phyloP scores from a whole-genome alignment of 2,888 invertebrate species.

The Caenorhabditis angaria region DNA sequence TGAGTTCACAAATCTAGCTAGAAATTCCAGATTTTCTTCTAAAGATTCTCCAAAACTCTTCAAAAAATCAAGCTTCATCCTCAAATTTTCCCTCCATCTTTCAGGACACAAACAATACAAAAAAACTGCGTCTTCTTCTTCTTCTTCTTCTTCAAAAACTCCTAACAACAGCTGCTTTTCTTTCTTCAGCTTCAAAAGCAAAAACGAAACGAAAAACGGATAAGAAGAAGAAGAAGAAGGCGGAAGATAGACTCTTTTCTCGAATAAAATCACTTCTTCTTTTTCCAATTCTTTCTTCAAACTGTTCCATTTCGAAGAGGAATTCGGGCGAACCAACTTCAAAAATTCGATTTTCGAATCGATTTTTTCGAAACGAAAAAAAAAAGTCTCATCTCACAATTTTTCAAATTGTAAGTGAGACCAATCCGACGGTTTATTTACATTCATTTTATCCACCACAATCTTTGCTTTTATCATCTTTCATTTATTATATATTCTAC shows the following conservation, averaged over 20 bases:
- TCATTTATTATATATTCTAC: too few species aligned
- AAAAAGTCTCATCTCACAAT: neutral
- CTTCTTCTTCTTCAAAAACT: too few species aligned
- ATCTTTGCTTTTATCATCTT: slow-evolving; percentile 2
- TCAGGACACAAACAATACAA: neutral
- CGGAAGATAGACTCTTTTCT: slow-evolving; percentile 7
- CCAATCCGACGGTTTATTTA: slow-evolving; percentile 2
- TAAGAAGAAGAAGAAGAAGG: slow-evolving; percentile 16
- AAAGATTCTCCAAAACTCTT: neutral
- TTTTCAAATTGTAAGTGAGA: neutral
- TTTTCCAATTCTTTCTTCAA: slow-evolving; percentile 9
- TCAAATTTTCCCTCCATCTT: neutral
- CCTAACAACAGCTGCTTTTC: slow-evolving; percentile 38
- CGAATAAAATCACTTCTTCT: slow-evolving; percentile 7
- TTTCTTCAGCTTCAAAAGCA: neutral
- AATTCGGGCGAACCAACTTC: too few species aligned
- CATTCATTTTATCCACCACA: neutral
- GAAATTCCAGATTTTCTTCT: neutral
- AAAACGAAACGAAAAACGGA: slow-evolving; percentile 17
- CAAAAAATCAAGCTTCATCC: neutral
- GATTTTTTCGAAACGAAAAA: too few species aligned
- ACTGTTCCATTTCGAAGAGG: too few species aligned
- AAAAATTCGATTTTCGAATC: too few species aligned
- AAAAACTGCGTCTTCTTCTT: slow-evolving; percentile 5
- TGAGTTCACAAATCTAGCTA: too few species aligned